Conservation (phyloP, 1,140 invertebrate species). For the Arctopsyche grandis region DNA sequence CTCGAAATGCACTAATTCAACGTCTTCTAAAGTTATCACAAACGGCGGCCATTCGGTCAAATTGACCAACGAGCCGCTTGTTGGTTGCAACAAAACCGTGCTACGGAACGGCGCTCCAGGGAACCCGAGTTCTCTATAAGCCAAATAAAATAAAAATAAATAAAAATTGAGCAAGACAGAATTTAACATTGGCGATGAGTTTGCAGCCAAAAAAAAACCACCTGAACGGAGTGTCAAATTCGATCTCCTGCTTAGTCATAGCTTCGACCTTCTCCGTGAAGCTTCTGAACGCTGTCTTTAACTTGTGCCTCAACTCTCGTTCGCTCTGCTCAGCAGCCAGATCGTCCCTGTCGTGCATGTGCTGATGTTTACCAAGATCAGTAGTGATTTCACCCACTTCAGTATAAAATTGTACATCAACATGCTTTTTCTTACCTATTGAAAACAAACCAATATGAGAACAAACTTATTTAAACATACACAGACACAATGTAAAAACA, state of each 20-base stretch:
- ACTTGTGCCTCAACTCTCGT: slow-evolving; percentile 93
- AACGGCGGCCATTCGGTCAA: slow-evolving; percentile 99
- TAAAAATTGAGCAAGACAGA: neutral
- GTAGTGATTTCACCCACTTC: slow-evolving; percentile 99
- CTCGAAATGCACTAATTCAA: slow-evolving; percentile 99
- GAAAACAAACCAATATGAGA: slow-evolving; percentile 39
- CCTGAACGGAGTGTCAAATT: slow-evolving; percentile 98
- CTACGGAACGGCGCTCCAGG: slow-evolving; percentile 97
- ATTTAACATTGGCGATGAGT: neutral
- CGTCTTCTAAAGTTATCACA: slow-evolving; percentile 97
- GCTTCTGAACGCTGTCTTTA: slow-evolving; percentile 97
- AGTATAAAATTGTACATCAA: slow-evolving; percentile 99
- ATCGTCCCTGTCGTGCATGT: slow-evolving; percentile 99
- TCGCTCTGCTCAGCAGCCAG: slow-evolving; percentile 98
- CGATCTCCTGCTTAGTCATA: slow-evolving; percentile 96
- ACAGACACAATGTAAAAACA: neutral
- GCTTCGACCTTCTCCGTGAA: slow-evolving; percentile 98
- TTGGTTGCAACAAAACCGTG: slow-evolving; percentile 96
- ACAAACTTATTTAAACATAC: neutral
- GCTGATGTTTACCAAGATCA: slow-evolving; percentile 98
- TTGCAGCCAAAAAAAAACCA: slow-evolving; percentile 44
- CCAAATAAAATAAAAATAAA: neutral
- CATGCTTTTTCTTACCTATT: slow-evolving; percentile 94
- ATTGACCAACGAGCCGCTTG: slow-evolving; percentile 95
- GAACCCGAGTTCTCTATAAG: slow-evolving; percentile 89